Conservation (phyloP, 1,140 invertebrate genomes). For the Spodoptera litura region DNA sequence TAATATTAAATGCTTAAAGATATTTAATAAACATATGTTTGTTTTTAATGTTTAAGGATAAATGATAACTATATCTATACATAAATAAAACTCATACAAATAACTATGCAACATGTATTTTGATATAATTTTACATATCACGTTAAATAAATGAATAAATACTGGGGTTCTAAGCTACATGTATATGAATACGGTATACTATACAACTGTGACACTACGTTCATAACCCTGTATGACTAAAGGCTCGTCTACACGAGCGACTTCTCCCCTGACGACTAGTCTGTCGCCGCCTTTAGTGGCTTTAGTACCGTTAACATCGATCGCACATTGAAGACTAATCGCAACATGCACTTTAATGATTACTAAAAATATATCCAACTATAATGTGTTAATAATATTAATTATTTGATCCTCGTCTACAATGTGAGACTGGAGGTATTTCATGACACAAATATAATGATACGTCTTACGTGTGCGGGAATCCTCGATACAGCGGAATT, state of each 20-base stretch:
- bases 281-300: conserved; percentile 11
- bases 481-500: conserved; percentile 24
- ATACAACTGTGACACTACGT: conserved; percentile 20
- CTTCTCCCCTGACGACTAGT: conserved; percentile 19
- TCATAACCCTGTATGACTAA: conserved; percentile 42
- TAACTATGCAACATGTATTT: conserved; percentile 85
- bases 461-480: conserved; percentile 26
- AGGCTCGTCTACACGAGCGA: conserved; percentile 28
- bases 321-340: conserved; percentile 32
- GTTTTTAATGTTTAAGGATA: conserved; percentile 39
- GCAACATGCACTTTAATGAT: conserved; percentile 27
- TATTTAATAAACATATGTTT: background rate
- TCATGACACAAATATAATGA: background rate
- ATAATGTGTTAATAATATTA: conserved; percentile 20
- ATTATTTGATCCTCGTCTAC: background rate
- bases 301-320: conserved; percentile 25
- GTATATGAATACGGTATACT: conserved; percentile 33
- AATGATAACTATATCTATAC: conserved; percentile 55
- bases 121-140: conserved; percentile 82
- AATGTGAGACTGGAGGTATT: conserved; percentile 28
- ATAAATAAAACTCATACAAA: conserved; percentile 82
- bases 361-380: conserved; percentile 37
- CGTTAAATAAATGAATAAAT: conserved; percentile 67
- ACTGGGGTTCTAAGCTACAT: conserved; percentile 36
- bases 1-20: background rate